Evolutionary conservation across 2,113 vertebrate species (phyloP).

Genomic region (Pipa parva): DNA sequence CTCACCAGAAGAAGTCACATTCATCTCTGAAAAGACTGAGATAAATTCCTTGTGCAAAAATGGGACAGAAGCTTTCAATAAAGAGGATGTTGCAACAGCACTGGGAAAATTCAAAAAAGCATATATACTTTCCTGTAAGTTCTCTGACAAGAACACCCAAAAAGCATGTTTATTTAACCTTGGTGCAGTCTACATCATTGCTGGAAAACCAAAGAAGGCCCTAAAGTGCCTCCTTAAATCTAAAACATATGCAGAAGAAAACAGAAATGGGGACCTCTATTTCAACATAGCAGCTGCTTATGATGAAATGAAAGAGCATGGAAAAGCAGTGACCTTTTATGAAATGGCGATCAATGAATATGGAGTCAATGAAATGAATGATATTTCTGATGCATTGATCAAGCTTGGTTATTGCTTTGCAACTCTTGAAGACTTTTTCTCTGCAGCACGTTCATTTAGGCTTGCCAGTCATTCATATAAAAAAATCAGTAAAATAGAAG

Average conservation of each 20-base stretch:
- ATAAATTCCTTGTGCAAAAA: conserved; percentile 18
- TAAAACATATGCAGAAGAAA: neutral
- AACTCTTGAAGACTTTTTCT: neutral
- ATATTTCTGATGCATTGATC: conserved; percentile 4
- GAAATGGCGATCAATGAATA: conserved; percentile 19
- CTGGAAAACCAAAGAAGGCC: conserved; percentile 21
- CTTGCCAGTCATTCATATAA: conserved; percentile 19
- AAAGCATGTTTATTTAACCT: neutral
- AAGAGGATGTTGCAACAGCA: neutral
- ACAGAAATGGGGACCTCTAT: neutral
- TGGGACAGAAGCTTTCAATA: neutral
- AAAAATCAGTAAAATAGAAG: conserved; percentile 28
- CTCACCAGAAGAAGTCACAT: neutral
- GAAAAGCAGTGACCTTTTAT: conserved; percentile 23
- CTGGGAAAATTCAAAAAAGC: conserved; percentile 23
- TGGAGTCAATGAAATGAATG: neutral
- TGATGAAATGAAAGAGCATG: conserved; percentile 18
- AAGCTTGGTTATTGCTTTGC: neutral
- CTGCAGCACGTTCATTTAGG: conserved; percentile 21
- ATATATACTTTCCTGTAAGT: neutral
- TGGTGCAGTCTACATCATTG: neutral
- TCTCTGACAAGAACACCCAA: neutral
- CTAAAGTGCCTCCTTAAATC: conserved; percentile 19
- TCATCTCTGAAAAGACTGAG: neutral
- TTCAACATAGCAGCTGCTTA: conserved; percentile 33